Evolutionary conservation across 2,113 vertebrate genomes (phyloP).

Genomic region (Gorsachius goisagi): DNA sequence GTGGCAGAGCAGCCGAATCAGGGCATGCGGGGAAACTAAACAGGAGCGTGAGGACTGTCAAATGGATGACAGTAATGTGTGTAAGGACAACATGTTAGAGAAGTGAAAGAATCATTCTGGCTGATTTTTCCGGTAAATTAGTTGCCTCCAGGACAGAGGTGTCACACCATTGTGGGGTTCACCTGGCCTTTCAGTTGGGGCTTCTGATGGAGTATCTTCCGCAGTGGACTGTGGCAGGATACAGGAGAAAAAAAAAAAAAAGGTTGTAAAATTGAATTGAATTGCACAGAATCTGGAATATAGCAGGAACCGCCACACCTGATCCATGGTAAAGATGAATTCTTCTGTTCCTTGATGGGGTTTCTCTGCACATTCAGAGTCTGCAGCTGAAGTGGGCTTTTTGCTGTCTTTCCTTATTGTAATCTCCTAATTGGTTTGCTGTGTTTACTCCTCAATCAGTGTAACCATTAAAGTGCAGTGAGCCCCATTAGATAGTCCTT

Average conservation of each 20-base stretch:
- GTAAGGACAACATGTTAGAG: not conserved
- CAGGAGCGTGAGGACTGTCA: not conserved
- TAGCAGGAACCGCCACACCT: not conserved
- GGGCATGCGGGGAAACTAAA: not conserved
- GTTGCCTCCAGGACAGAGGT: not conserved
- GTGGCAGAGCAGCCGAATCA: not conserved
- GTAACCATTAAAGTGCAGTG: not conserved
- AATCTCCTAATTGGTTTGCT: not conserved
- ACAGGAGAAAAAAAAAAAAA: no score
- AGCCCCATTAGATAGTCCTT: not conserved
- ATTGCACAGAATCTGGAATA: not conserved
- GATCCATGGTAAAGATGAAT: not conserved
- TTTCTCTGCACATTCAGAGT: not conserved
- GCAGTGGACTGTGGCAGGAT: not conserved
- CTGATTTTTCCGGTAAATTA: not conserved
- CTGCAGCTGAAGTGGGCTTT: not conserved
- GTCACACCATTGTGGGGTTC: not conserved
- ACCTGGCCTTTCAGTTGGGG: not conserved
- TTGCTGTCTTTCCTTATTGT: not conserved
- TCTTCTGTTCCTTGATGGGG: not conserved
- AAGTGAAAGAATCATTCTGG: not conserved
- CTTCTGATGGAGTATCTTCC: not conserved
- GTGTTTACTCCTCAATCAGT: not conserved
- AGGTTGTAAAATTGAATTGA: not conserved
- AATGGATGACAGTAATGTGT: not conserved